These are phyloP conservation scores for Babyrousa celebensis DNA, from an alignment of 2,797 vertebrate genomes.

Conservation along the genomic window DNA sequence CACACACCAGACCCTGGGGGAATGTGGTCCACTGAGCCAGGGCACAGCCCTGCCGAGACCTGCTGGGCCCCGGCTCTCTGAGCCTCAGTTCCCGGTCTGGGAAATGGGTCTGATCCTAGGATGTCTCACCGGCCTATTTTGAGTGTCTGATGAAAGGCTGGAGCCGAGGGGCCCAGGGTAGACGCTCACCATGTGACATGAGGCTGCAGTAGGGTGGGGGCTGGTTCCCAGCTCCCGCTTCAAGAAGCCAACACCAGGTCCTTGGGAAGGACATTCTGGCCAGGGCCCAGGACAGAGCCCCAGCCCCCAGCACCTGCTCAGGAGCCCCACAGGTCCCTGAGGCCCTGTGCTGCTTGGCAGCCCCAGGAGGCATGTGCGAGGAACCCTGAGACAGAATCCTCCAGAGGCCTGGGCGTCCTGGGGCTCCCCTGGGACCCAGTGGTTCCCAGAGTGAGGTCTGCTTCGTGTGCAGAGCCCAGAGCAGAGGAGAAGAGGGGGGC, in stretches of 20 bases:
- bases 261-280: not conserved
- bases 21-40: accelerated
- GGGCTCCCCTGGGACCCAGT: not conserved
- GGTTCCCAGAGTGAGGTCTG: not conserved
- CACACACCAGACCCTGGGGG: accelerated
- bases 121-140: no score
- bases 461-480: accelerated
- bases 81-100: not conserved
- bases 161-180: not conserved
- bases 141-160: not conserved
- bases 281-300: accelerated
- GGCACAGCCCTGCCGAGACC: not conserved
- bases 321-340: not conserved
- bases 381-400: not conserved
- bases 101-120: not conserved
- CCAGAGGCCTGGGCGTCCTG: accelerated
- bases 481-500: not conserved
- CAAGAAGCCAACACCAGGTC: not conserved
- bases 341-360: not conserved
- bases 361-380: accelerated
- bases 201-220: not conserved
- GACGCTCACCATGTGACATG: accelerated
- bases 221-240: accelerated
- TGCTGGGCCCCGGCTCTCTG: not conserved
- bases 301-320: no score